phyloP scores from a whole-genome alignment of 1,140 invertebrate species.

The Calosoma granatense region DNA sequence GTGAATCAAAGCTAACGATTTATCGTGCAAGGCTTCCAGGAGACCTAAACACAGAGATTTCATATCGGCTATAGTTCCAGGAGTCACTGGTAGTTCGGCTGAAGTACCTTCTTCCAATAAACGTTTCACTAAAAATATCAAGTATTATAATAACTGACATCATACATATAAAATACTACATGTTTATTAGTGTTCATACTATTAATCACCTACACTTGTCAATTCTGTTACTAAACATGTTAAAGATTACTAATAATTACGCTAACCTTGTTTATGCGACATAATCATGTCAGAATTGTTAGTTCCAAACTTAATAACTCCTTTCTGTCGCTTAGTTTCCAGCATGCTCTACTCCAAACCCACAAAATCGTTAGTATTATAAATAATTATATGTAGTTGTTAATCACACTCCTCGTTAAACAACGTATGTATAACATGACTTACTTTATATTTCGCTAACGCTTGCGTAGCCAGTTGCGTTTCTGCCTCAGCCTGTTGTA shows the following conservation, averaged over 20 bases:
- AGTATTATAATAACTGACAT: too few relatives aligned
- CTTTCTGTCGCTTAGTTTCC: conserved; percentile 48
- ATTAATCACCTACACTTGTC: conserved; percentile 34
- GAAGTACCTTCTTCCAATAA: conserved; percentile 50
- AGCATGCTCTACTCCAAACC: conserved; percentile 41
- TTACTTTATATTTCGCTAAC: conserved; percentile 62
- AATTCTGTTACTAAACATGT: conserved; percentile 27
- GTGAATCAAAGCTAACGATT: conserved; percentile 68
- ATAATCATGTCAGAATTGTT: conserved; percentile 44
- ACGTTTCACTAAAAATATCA: conserved; percentile 48
- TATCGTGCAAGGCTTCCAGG: conserved; percentile 74
- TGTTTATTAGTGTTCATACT: conserved; percentile 30
- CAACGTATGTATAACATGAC: conserved; percentile 20
- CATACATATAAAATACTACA: conserved; percentile 32
- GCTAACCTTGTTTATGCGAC: conserved; percentile 48
- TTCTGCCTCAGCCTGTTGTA: conserved; percentile 70
- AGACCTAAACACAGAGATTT: conserved; percentile 64
- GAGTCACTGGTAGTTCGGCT: conserved; percentile 52
- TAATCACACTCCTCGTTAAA: too few relatives aligned
- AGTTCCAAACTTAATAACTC: conserved; percentile 45
- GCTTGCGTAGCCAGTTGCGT: conserved; percentile 61
- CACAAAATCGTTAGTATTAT: not conserved
- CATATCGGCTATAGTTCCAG: conserved; percentile 61
- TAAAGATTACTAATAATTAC: conserved; percentile 9
- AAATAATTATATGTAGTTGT: not conserved